Percentiles rank a stretch among this genome's conserved stretches.
phyloP scores from a whole-genome alignment of 2,113 vertebrate species.

The Trematocara stigmaticum region DNA sequence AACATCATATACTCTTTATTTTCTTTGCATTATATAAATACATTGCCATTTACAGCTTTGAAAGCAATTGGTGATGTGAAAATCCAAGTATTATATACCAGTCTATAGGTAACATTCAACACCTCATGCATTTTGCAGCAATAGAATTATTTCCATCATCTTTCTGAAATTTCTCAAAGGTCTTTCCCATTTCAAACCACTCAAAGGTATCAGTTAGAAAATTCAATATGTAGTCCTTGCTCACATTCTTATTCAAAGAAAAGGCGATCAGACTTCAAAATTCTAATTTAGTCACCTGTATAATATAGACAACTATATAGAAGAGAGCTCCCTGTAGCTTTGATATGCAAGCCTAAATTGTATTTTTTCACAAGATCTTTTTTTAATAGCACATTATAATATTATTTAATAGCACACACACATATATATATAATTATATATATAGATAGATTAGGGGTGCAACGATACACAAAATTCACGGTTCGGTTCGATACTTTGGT shows the following conservation, averaged over 20 bases:
- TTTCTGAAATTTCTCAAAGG: background rate
- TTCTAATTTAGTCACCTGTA: background rate
- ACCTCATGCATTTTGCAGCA: background rate
- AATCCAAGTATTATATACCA: background rate
- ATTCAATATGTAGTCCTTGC: background rate
- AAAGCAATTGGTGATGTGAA: background rate
- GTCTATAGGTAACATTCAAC: background rate
- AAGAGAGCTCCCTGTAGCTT: background rate
- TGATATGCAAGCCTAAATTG: background rate
- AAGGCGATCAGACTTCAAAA: background rate
- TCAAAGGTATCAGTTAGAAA: background rate
- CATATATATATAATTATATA: background rate
- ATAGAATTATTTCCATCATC: background rate
- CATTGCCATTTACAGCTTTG: background rate
- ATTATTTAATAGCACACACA: background rate
- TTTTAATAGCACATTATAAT: background rate
- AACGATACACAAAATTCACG: too few species aligned
- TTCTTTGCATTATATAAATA: background rate
- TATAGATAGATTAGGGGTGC: too few species aligned
- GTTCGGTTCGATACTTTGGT: too few species aligned
- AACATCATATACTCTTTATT: background rate
- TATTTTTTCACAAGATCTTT: background rate
- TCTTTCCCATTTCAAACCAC: background rate
- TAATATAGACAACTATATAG: background rate
- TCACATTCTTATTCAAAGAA: background rate